Evolutionary conservation across 2,113 vertebrate genomes (phyloP).

Genomic region (Marcusenius ussheri): DNA sequence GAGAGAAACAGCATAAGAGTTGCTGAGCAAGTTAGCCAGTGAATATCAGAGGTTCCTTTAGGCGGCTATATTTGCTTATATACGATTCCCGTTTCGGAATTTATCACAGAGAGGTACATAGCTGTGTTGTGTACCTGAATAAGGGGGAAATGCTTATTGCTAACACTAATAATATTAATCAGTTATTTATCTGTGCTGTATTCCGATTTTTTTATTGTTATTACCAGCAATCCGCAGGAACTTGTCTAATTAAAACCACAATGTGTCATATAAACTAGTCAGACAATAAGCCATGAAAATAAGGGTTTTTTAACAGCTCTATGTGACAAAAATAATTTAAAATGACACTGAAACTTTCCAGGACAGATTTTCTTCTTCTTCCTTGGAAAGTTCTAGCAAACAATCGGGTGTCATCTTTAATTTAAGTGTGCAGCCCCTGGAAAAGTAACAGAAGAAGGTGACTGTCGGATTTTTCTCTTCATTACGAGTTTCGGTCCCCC

Average conservation of each 20-base stretch:
- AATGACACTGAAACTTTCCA: not conserved
- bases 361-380: conserved; percentile 8
- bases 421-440: not conserved
- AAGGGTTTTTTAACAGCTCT: not conserved
- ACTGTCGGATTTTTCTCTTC: not conserved
- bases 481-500: not conserved
- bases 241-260: not conserved
- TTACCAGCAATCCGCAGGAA: not conserved
- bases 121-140: not conserved
- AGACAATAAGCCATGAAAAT: not conserved
- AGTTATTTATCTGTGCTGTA: not conserved
- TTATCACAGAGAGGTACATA: not conserved
- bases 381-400: not conserved
- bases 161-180: not conserved
- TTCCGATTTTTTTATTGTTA: not conserved
- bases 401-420: conserved; percentile 3
- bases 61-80: not conserved
- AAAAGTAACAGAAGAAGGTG: not conserved
- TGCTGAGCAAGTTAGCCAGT: not conserved
- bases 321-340: not conserved
- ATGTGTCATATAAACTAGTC: not conserved
- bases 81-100: not conserved
- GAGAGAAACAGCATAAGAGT: not conserved
- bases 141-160: not conserved
- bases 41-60: not conserved